Evolutionary conservation across 2,888 invertebrate species (phyloP), one percentile per base, ranked within the genome.

Genomic region (Ctena decussata): DNA sequence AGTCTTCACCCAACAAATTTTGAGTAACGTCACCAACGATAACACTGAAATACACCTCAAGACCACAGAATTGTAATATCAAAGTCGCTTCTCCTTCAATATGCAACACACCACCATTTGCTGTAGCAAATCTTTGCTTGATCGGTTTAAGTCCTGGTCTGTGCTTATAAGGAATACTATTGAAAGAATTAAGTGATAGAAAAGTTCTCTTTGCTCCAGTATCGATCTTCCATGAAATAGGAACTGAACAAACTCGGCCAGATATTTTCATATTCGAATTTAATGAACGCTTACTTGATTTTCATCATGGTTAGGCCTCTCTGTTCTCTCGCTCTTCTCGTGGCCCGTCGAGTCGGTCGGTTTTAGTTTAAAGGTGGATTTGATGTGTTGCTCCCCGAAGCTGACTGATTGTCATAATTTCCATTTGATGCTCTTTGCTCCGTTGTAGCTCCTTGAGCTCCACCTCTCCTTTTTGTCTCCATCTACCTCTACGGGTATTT

Each of bases 1-100:
- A 84, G 49, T 71, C 78, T 30, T 71, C 53, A 5, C 70, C 49
- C 6, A 71, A n/a, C n/a, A 77, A 37, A 49, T 84, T 80, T 0
- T n/a, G 3, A 18, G 75, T 71, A 24, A 80, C 79, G 41, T 46
- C 76, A 30, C 76, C 76, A 32, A 84, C 80, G 46, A 77, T 70
- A 30, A 83, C 35, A 6, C 53, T 41, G 69, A 83, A 83, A n/a
- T 46, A 77, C 12, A 74, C 18, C 35, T 74, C 76, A 0, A 18
- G 32, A 18, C 32, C 82, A 18, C 32, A 27, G n/a, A 77, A 77
- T 5, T 57, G 24, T n/a, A 80, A 12, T 21, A 32, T 18, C 27
- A 80, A 30, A 12, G 21, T 27, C 12, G 80, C 30, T 57, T 60
- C 79, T 30, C 73, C 79, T 5, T 73, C 44, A 80, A 60, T 73